Conservation (phyloP, 2,113 vertebrate genomes). For the Delphinapterus leucas region DNA sequence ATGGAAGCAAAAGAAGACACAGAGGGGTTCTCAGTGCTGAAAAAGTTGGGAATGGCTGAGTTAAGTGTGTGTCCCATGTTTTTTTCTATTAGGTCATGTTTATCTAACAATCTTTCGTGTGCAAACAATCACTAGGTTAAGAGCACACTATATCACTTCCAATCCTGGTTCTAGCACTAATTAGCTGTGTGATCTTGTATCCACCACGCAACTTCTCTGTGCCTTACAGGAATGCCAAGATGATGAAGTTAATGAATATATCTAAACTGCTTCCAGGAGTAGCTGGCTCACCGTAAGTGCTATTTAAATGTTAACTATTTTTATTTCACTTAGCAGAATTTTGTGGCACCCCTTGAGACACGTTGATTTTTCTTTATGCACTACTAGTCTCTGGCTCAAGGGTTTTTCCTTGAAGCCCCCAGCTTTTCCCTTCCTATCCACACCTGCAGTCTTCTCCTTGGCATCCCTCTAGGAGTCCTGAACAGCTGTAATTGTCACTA, state of each 20-base stretch:
- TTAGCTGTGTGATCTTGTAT: background rate
- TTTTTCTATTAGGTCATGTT: background rate
- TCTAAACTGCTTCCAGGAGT: background rate
- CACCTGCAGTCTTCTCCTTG: background rate
- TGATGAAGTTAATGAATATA: background rate
- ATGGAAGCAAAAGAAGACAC: background rate
- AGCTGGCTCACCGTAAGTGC: background rate
- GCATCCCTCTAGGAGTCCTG: background rate
- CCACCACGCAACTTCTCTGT: background rate
- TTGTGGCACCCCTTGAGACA: background rate
- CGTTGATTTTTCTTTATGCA: background rate
- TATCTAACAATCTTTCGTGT: background rate
- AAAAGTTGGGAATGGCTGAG: background rate
- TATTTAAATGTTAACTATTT: background rate
- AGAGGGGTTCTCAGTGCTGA: background rate
- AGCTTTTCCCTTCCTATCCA: background rate
- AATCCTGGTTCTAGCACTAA: background rate
- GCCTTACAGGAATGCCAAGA: background rate
- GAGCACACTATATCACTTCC: background rate
- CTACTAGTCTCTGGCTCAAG: background rate
- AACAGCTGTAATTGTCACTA: background rate
- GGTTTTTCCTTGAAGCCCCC: background rate
- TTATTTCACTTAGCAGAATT: background rate
- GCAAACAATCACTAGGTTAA: background rate
- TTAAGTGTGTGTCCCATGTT: background rate